Evolutionary conservation across 1,140 invertebrate genomes (phyloP).

Genomic region (Limonius californicus): DNA sequence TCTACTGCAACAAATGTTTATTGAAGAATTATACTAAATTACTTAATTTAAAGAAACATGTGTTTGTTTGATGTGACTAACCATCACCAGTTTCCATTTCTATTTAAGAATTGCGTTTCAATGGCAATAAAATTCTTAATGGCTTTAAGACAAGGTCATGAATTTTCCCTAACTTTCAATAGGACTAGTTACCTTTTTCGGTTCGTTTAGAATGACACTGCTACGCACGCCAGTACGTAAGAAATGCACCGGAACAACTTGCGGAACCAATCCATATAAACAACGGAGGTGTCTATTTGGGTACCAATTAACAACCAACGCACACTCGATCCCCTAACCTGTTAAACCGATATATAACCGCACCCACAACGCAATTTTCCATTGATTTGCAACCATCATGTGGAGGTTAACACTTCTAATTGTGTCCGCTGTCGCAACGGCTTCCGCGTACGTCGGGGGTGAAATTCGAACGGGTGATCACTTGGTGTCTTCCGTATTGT

Average conservation of each 20-base stretch:
- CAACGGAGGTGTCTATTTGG: slow-evolving; percentile 15
- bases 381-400: slow-evolving; percentile 34
- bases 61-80: too few species aligned
- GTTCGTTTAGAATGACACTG: background rate
- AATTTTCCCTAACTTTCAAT: background rate
- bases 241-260: slow-evolving; percentile 26
- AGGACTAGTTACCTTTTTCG: background rate
- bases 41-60: too few species aligned
- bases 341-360: slow-evolving; percentile 46
- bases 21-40: too few species aligned
- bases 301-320: slow-evolving; percentile 37
- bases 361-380: slow-evolving; percentile 39
- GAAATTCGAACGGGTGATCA: slow-evolving; percentile 57
- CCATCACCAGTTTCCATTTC: too few species aligned
- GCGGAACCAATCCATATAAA: slow-evolving; percentile 32
- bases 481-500: slow-evolving; percentile 64
- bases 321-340: slow-evolving; percentile 39
- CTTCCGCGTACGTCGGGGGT: background rate
- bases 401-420: slow-evolving; percentile 22
- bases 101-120: too few species aligned
- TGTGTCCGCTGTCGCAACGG: background rate
- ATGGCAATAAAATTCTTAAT: too few species aligned
- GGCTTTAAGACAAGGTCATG: background rate
- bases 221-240: background rate
- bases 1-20: too few species aligned